Percentiles rank a stretch among this genome's conserved stretches.
Evolutionary conservation across 2,113 vertebrate genomes (phyloP).

Genomic region (Butorides virescens): DNA sequence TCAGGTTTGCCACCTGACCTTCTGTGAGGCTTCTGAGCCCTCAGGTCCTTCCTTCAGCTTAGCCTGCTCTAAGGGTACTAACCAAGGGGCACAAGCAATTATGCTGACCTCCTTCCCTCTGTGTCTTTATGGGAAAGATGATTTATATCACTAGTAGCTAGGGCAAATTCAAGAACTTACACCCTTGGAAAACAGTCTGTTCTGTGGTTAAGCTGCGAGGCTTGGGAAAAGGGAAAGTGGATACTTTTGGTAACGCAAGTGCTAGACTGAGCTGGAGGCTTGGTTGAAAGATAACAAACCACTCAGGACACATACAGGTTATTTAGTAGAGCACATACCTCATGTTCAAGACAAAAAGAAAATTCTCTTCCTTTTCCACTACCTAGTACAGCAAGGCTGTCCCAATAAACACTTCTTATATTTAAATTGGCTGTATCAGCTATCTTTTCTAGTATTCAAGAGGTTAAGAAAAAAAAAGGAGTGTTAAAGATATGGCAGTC

Average conservation of each 20-base stretch:
- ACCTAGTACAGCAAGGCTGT: background rate
- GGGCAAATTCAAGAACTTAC: background rate
- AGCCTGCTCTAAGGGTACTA: background rate
- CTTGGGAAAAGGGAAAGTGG: background rate
- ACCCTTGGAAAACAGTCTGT: background rate
- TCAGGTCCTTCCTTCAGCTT: background rate
- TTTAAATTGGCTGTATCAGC: background rate
- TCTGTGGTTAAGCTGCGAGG: background rate
- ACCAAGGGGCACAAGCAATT: background rate
- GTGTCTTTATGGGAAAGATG: background rate
- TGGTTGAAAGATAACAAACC: background rate
- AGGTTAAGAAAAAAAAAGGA: background rate
- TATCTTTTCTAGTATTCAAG: background rate
- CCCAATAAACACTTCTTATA: background rate
- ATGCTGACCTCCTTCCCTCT: background rate
- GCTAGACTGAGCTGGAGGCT: background rate
- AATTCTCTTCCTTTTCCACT: background rate
- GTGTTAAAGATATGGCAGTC: background rate
- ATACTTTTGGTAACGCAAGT: background rate
- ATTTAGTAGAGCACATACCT: background rate
- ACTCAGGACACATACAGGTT: fast-evolving
- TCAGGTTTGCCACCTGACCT: background rate
- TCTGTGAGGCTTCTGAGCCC: background rate
- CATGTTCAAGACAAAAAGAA: background rate
- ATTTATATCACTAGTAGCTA: background rate